phyloP scores from a whole-genome alignment of 2,888 invertebrate genomes.

The Odontocerum albicorne region DNA sequence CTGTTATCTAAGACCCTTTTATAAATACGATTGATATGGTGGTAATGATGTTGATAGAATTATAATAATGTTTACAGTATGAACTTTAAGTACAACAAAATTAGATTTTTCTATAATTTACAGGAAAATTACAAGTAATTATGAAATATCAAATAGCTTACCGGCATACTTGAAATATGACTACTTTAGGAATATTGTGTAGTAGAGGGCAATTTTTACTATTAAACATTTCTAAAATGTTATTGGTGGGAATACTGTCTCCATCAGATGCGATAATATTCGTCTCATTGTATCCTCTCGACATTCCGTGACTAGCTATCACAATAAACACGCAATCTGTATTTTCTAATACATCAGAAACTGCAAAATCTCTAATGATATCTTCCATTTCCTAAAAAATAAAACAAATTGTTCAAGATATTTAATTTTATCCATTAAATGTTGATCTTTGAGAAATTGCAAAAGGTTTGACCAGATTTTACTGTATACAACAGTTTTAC shows the following conservation, averaged over 20 bases:
- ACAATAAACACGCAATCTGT: slow-evolving; percentile 66
- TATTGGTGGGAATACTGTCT: slow-evolving; percentile 49
- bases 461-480: no score
- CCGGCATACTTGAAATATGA: slow-evolving; percentile 74
- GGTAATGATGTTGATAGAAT: no score
- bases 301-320: slow-evolving; percentile 68
- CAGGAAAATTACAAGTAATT: slow-evolving; percentile 4
- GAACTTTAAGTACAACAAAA: no score
- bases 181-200: slow-evolving; percentile 67
- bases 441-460: no score
- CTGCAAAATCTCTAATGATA: slow-evolving; percentile 48
- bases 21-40: no score
- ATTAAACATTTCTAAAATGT: slow-evolving; percentile 63
- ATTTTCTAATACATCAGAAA: slow-evolving; percentile 46
- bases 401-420: no score
- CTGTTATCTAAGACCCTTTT: no score
- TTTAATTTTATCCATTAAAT: no score
- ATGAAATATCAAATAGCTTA: slow-evolving; percentile 38
- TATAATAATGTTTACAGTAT: no score
- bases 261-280: slow-evolving; percentile 63
- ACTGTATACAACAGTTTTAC: no score
- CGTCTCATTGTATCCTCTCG: slow-evolving; percentile 53
- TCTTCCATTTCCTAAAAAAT: slow-evolving; percentile 47
- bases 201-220: slow-evolving; percentile 56
- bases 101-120: no score